A percentile compares a stretch with the other conserved stretches of the same genome.
Conservation (phyloP, 2,888 invertebrate species). For the Lydus trimaculatus region DNA sequence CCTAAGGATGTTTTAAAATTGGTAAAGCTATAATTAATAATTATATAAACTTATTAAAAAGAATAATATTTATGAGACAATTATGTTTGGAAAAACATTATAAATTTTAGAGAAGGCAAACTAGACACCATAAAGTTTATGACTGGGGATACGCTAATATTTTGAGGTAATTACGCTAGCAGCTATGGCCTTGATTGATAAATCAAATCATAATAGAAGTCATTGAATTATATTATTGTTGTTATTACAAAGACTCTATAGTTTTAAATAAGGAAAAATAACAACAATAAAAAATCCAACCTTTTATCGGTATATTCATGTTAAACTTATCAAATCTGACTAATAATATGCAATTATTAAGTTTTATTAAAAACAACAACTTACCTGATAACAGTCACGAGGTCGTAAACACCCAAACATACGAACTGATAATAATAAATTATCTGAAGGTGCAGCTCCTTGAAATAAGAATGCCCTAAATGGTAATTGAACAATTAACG, state of each 20-base stretch:
- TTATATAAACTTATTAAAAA: too few species aligned
- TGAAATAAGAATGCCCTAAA: constrained; percentile 68
- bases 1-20: too few species aligned
- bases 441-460: constrained; percentile 66
- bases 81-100: background rate
- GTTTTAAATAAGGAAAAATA: too few species aligned
- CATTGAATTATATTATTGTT: background rate
- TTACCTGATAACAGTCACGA: constrained; percentile 62
- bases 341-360: background rate
- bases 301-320: background rate
- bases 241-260: too few species aligned
- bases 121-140: background rate
- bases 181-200: background rate
- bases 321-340: background rate
- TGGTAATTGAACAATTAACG: constrained; percentile 57
- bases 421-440: constrained; percentile 65
- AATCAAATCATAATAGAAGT: background rate
- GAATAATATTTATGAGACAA: too few species aligned
- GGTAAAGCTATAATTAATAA: too few species aligned
- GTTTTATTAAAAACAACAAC: constrained; percentile 36
- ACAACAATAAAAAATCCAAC: background rate
- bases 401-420: constrained; percentile 65
- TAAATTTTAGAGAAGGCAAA: background rate
- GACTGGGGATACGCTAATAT: background rate
- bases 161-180: background rate